Conservation (phyloP, 2,888 invertebrate genomes). For the Habroteleia sp. region DNA sequence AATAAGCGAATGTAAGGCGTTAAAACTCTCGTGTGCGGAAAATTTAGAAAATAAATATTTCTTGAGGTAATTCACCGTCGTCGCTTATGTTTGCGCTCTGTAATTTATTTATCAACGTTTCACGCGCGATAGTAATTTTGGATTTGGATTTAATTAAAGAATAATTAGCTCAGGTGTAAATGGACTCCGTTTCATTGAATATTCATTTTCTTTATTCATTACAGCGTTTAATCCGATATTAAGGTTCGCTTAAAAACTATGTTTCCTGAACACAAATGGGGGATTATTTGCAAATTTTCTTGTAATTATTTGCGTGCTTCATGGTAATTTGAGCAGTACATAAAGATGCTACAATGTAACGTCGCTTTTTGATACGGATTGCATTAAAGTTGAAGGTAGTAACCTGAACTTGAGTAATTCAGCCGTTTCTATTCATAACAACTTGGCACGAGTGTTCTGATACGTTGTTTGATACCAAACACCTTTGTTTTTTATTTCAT, state of each 20-base stretch:
- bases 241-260: slow-evolving; percentile 36
- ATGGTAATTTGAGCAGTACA: slow-evolving; percentile 46
- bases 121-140: slow-evolving; percentile 23
- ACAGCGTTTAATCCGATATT: slow-evolving; percentile 48
- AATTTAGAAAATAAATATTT: no score
- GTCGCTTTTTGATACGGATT: slow-evolving; percentile 26
- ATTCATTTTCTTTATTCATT: slow-evolving; percentile 44
- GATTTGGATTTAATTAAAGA: slow-evolving; percentile 53
- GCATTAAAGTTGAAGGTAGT: slow-evolving; percentile 33
- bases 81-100: not conserved
- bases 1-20: no score
- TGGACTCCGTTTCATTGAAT: slow-evolving; percentile 49
- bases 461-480: slow-evolving; percentile 7
- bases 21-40: no score
- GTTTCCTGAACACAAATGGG: slow-evolving; percentile 34
- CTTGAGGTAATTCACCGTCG: not conserved
- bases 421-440: slow-evolving; percentile 41
- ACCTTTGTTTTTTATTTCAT: no score
- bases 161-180: slow-evolving; percentile 54
- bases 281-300: slow-evolving; percentile 52
- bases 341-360: slow-evolving; percentile 39
- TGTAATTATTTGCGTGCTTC: slow-evolving; percentile 60
- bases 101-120: slow-evolving; percentile 29
- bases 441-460: slow-evolving; percentile 19
- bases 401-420: slow-evolving; percentile 16